These are phyloP conservation scores for Nemoura dubitans DNA, from an alignment of 2,888 invertebrate species.

Conservation along the genomic window DNA sequence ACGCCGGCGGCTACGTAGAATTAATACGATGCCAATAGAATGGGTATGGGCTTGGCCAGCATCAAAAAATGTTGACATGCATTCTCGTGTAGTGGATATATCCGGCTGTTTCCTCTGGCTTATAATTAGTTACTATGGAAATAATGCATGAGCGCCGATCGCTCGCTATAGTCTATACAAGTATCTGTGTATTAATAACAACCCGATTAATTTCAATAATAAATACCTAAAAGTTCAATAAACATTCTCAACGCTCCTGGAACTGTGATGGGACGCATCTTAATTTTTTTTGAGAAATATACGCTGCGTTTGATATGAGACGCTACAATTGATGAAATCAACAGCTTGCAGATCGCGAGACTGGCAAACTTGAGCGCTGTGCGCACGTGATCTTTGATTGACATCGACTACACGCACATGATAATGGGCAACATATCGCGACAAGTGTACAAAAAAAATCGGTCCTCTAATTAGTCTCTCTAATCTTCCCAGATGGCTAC, in stretches of 20 bases:
- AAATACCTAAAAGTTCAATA: background rate
- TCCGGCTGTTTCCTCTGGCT: background rate
- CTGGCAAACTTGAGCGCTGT: too few relatives aligned
- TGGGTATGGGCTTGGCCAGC: constrained; percentile 17
- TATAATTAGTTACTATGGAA: background rate
- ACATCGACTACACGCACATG: too few relatives aligned
- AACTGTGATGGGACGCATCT: too few relatives aligned
- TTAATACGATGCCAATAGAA: constrained; percentile 8
- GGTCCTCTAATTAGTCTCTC: too few relatives aligned
- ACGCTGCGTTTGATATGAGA: too few relatives aligned
- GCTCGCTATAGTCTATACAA: background rate
- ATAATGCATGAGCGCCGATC: background rate
- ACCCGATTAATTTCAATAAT: background rate
- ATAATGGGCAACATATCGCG: too few relatives aligned
- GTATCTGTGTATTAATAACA: background rate
- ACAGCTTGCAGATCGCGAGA: too few relatives aligned
- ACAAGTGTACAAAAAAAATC: too few relatives aligned
- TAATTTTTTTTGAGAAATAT: too few relatives aligned
- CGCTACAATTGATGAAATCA: too few relatives aligned
- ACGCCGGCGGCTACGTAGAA: constrained; percentile 13
- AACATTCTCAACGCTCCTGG: background rate
- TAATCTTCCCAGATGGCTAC: too few relatives aligned
- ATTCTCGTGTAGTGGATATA: background rate
- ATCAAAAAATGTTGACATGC: constrained; percentile 22
- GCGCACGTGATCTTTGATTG: too few relatives aligned